Evolutionary conservation across 2,113 vertebrate genomes (phyloP), one percentile per base, ranked within the genome.

Genomic region (Riparia riparia): DNA sequence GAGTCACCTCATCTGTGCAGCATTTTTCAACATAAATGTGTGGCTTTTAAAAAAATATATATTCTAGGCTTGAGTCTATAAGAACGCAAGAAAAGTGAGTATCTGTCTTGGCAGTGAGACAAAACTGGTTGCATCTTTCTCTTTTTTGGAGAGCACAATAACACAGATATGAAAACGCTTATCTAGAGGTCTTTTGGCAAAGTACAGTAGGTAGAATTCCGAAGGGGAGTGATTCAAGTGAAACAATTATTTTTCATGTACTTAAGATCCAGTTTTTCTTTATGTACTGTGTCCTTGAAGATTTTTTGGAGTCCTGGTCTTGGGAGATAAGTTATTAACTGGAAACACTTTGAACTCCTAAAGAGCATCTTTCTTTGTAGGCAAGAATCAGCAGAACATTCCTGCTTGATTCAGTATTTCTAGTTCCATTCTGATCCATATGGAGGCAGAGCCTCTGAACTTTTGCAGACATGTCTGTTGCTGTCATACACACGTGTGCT

Each of bases 401-500:
- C 6, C 18, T 56, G 29, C 51, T 53, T 80, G n/a, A 29, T 61
- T 91, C 56, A 42, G 32, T 28, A 51, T 6, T 82, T 64, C 29
- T 80, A 0, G 66, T 82, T 85, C 39, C 1, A 0, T 63, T 81
- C 57, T 89, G 21, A 57, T 69, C 25, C 19, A 31, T 63, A 32
- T 2, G 14, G 47, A 14, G 54, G 39, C 4, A 3, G 63, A 78
- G 54, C 25, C 28, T 41, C 11, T 8, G 20, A 17, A 58, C 18
- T 50, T 70, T 3, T 51, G 56, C 14, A 26, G 53, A n/a, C 3
- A 3, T 3, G 2, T 29, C 19, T 32, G 29, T 44, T 4, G 0
- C 63, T 77, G 9, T 37, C 0, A 0, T 24, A 50, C 4, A 14
- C 11, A 7, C 0, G 0, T 16, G 19, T 81, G 21, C 37, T 82